These are phyloP conservation scores for Eilema caniola DNA, from an alignment of 2,888 invertebrate genomes.

Conservation along the genomic window DNA sequence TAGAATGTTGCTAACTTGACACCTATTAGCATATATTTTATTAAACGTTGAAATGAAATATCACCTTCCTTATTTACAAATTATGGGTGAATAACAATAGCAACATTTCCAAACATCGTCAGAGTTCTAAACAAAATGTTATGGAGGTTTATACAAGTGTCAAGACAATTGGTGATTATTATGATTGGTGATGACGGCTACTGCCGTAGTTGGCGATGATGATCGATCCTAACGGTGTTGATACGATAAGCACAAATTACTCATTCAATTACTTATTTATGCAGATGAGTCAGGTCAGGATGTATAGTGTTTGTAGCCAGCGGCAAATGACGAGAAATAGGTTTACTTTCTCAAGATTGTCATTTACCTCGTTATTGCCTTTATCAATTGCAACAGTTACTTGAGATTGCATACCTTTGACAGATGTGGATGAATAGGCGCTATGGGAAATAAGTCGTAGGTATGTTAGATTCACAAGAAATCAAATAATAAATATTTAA, in stretches of 20 bases:
- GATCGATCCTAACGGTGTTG: conserved; percentile 58
- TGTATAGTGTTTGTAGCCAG: conserved; percentile 21
- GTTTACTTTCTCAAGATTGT: conserved; percentile 6
- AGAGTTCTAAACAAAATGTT: conserved; percentile 42
- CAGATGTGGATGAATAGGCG: background rate
- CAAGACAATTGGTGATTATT: conserved; percentile 77
- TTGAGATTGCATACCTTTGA: background rate
- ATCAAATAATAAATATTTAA: background rate
- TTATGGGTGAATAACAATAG: conserved; percentile 36
- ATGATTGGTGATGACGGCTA: conserved; percentile 71
- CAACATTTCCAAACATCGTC: conserved; percentile 45
- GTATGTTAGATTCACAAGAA: background rate
- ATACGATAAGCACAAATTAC: conserved; percentile 49
- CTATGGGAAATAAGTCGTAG: background rate
- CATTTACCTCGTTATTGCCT: conserved; percentile 2
- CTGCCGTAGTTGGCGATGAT: conserved; percentile 56
- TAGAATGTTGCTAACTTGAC: background rate
- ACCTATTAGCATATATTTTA: background rate
- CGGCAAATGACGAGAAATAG: conserved; percentile 20
- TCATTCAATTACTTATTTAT: conserved; percentile 40
- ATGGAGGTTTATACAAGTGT: conserved; percentile 43
- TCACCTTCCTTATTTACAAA: conserved; percentile 7
- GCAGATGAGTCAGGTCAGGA: conserved; percentile 32
- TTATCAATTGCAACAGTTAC: background rate
- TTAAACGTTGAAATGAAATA: background rate